Conservation (phyloP, 23 tunicate species). For the Ciona savignyi region DNA sequence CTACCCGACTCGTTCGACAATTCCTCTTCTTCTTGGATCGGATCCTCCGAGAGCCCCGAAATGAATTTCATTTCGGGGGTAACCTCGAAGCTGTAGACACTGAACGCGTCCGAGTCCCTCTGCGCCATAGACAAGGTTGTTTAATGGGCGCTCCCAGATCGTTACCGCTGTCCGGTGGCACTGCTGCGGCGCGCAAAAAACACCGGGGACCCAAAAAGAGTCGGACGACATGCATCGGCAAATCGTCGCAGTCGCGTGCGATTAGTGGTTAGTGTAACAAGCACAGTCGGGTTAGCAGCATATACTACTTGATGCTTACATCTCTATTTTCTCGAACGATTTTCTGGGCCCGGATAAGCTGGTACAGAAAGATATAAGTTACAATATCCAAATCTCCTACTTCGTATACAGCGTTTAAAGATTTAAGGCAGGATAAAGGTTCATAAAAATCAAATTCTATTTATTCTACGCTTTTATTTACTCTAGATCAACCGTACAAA, state of each 20-base stretch:
- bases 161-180: background rate
- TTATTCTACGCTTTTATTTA: too few species aligned
- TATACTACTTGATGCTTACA: conserved; percentile 15
- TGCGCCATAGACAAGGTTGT: background rate
- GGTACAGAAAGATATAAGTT: conserved; percentile 7
- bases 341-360: conserved; percentile 77
- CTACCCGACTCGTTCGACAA: background rate
- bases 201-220: too few species aligned
- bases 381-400: too few species aligned
- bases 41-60: conserved; percentile 32
- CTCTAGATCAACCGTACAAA: too few species aligned
- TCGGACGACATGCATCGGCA: background rate
- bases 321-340: conserved; percentile 36
- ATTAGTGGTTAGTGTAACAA: background rate
- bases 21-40: conserved; percentile 71
- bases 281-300: background rate
- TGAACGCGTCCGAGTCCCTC: conserved; percentile 56
- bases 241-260: conserved; percentile 1
- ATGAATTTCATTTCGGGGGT: conserved; percentile 59
- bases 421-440: too few species aligned
- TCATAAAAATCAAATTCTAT: too few species aligned
- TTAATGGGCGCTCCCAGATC: background rate
- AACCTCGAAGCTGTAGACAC: conserved; percentile 90
- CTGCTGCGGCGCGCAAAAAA: too few species aligned
- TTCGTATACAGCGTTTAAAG: too few species aligned